These are phyloP conservation scores for Tokudaia tokunoshimensis DNA, from an alignment of 2,797 vertebrate genomes.

Conservation along the genomic window DNA sequence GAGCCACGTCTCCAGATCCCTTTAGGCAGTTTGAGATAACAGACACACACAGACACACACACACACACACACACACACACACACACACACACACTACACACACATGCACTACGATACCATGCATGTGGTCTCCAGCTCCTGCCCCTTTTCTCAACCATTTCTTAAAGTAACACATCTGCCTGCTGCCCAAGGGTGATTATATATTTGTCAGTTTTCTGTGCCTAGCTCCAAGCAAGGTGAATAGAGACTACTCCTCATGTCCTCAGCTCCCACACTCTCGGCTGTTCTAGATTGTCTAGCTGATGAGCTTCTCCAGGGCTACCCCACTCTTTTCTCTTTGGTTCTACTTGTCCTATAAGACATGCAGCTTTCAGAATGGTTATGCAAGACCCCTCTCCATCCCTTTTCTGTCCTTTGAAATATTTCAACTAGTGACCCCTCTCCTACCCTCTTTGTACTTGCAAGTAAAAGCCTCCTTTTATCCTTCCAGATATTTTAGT, in stretches of 20 bases:
- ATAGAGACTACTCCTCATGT: fast-evolving
- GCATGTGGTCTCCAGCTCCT: not conserved
- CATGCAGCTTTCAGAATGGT: not conserved
- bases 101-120: not conserved
- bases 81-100: too few species aligned
- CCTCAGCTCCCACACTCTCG: not conserved
- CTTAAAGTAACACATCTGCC: not conserved
- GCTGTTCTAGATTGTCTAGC: not conserved
- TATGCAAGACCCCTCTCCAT: not conserved
- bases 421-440: constrained; percentile 12
- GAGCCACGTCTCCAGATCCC: not conserved
- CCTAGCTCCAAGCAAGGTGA: not conserved
- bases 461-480: constrained; percentile 42
- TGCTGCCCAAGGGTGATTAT: not conserved
- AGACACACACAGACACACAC: too few species aligned
- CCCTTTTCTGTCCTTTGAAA: constrained; percentile 33
- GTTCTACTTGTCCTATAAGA: not conserved
- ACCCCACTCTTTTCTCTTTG: not conserved
- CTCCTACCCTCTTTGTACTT: constrained; percentile 35
- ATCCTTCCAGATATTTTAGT: constrained; percentile 57
- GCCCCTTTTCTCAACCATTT: not conserved
- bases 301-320: not conserved
- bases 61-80: too few species aligned
- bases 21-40: not conserved
- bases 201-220: not conserved